These are phyloP conservation scores for Gymnoscelis rufifasciata DNA, from an alignment of 2,888 invertebrate genomes.

Conservation along the genomic window DNA sequence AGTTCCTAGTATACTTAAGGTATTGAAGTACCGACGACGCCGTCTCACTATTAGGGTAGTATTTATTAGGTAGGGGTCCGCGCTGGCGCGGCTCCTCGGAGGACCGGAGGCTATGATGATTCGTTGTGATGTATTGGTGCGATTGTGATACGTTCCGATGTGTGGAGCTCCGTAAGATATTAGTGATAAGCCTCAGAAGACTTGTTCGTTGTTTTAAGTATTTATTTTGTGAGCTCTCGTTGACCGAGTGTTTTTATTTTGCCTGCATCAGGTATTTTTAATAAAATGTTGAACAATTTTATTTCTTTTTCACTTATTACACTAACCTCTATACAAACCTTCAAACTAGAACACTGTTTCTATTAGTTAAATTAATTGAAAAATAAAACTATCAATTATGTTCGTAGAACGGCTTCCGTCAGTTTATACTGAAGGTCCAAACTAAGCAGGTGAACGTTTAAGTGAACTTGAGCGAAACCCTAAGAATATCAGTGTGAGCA, in stretches of 20 bases:
- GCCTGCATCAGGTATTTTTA: conserved; percentile 27
- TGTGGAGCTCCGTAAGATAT: conserved; percentile 10
- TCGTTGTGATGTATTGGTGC: conserved; percentile 4
- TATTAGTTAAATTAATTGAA: too few species aligned
- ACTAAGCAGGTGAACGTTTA: too few species aligned
- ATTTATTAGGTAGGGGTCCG: conserved; percentile 17
- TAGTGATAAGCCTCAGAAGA: conserved; percentile 16
- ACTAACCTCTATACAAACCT: background rate
- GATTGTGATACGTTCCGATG: conserved; percentile 19
- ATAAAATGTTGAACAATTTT: conserved; percentile 18
- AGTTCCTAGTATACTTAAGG: conserved; percentile 21
- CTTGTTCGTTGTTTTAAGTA: conserved; percentile 16
- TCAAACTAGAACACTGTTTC: too few species aligned
- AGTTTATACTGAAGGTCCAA: too few species aligned
- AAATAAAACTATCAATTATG: too few species aligned
- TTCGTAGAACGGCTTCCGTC: too few species aligned
- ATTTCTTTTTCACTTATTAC: background rate
- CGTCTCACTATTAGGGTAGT: conserved; percentile 11
- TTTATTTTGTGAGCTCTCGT: conserved; percentile 13
- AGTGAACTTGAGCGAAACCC: too few species aligned
- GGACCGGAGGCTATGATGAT: background rate
- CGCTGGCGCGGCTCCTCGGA: conserved; percentile 17
- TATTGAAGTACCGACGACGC: conserved; percentile 3
- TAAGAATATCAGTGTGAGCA: too few species aligned
- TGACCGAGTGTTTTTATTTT: conserved; percentile 11